These are phyloP conservation scores for Geococcyx californianus DNA, from an alignment of 2,113 vertebrate genomes.

Conservation along the genomic window DNA sequence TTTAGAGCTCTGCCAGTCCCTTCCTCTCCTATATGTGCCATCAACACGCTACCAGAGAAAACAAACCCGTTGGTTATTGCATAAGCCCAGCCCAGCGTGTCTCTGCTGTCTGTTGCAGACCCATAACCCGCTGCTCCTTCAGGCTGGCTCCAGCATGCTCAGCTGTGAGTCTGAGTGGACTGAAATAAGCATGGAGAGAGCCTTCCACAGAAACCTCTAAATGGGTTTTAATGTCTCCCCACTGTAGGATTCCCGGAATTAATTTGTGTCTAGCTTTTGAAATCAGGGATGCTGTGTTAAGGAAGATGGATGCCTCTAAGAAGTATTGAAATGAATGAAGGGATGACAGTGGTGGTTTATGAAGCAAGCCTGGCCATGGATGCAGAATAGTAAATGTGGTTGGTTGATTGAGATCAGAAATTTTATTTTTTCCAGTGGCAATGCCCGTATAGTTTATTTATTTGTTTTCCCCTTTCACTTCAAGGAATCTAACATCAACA, in stretches of 20 bases:
- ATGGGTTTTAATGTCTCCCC: constrained; percentile 57
- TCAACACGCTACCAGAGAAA: background rate
- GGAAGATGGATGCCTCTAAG: constrained; percentile 57
- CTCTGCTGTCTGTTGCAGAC: background rate
- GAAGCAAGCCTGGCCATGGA: background rate
- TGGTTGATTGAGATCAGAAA: constrained; percentile 29
- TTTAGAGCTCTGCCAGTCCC: background rate
- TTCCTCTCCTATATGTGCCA: background rate
- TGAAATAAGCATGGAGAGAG: constrained; percentile 18
- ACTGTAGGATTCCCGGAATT: constrained; percentile 61
- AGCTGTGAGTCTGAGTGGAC: background rate
- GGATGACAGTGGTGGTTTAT: constrained; percentile 16
- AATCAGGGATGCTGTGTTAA: constrained; percentile 36
- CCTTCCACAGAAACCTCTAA: constrained; percentile 66
- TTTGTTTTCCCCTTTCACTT: constrained; percentile 33
- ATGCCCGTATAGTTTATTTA: constrained; percentile 14
- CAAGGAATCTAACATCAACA: constrained; percentile 3
- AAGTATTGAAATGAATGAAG: constrained; percentile 33
- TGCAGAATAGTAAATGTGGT: constrained; percentile 21
- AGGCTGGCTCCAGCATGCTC: constrained; percentile 37
- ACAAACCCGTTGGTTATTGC: background rate
- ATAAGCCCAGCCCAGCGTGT: background rate
- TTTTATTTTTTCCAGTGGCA: background rate
- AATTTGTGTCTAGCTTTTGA: constrained; percentile 61
- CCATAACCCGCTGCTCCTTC: constrained; percentile 1